These are phyloP conservation scores for Hybos culiciformis DNA, from an alignment of 2,888 invertebrate species.

Conservation along the genomic window DNA sequence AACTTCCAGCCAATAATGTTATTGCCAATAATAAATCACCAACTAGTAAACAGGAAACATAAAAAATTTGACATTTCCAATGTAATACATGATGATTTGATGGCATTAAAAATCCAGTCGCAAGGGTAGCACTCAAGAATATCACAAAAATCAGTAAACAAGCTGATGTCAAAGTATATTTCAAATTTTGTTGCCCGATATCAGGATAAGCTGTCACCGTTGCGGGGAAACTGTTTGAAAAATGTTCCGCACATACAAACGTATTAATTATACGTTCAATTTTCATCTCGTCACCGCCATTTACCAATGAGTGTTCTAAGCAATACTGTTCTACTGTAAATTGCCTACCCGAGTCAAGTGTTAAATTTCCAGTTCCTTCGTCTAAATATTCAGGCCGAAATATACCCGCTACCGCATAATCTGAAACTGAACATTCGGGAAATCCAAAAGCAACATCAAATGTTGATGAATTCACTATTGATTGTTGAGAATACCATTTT, in stretches of 20 bases:
- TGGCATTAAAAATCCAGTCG: constrained; percentile 64
- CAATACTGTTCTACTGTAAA: constrained; percentile 18
- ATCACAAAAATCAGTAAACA: constrained; percentile 67
- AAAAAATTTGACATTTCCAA: constrained; percentile 79
- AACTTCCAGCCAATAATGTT: constrained; percentile 50
- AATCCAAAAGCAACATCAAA: constrained; percentile 19
- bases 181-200: not conserved
- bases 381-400: constrained; percentile 39
- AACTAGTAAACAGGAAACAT: constrained; percentile 62
- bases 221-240: constrained; percentile 26
- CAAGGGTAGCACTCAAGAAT: constrained; percentile 68
- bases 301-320: constrained; percentile 16
- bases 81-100: constrained; percentile 75
- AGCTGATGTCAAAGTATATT: constrained; percentile 52
- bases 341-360: constrained; percentile 35
- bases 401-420: constrained; percentile 36
- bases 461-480: constrained; percentile 24
- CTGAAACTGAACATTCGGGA: constrained; percentile 22
- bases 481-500: not conserved
- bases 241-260: constrained; percentile 47
- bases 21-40: constrained; percentile 67
- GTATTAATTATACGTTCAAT: constrained; percentile 37
- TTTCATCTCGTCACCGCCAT: not conserved
- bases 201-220: constrained; percentile 7
- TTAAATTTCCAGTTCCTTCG: constrained; percentile 40